Base-by-base conservation (phyloP, 2,797 vertebrate genomes). In the Hylomyscus alleni region DNA sequence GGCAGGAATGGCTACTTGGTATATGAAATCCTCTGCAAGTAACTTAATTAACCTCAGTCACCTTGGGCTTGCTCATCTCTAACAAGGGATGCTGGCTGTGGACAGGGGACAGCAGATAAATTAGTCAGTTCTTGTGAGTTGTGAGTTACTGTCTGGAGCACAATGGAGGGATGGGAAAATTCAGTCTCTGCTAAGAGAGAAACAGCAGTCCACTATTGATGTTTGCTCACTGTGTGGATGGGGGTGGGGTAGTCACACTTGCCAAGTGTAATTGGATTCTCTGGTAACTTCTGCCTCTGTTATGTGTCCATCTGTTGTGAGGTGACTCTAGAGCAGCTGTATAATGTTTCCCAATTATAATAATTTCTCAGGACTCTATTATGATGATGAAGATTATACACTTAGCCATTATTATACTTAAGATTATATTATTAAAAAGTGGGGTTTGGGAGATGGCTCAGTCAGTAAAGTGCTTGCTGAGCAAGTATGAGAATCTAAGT, bases 41-140 rank as follows among this genome's bases (percentile, higher is more conserved):
- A 69, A 50, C 10, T 54, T 84, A n/a, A 26, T 54, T 84, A 34
- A n/a, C 34, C 69, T 69, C 8, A 14, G 9, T 54, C 37, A n/a
- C 62, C 87, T 95, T 83, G 60, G 73, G 31, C 52, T 75, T 89
- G 65, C 88, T 89, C 29, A 31, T 86, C 19, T 84, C 44, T 91
- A 13, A 2, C 3, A 47, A n/a, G 56, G 58, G 14, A 65, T 92
- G 50, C 22, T 85, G 50, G 60, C 12, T 73, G 34, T 94, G 58
- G 40, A 54, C 24, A 65, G 22, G 90, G 62, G 13, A 72, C 12
- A 47, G 47, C 50, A 67, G 82, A 17, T 67, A 56, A 76, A 65
- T 89, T 40, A 77, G 37, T 47, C 20, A 29, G 0, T 78, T 89
- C 11, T 81, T 58, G 37, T 34, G 0, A 10, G 40, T 67, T 77